Base-by-base conservation (phyloP, 2,888 invertebrate species). In the Scaptomyza polygonia region DNA sequence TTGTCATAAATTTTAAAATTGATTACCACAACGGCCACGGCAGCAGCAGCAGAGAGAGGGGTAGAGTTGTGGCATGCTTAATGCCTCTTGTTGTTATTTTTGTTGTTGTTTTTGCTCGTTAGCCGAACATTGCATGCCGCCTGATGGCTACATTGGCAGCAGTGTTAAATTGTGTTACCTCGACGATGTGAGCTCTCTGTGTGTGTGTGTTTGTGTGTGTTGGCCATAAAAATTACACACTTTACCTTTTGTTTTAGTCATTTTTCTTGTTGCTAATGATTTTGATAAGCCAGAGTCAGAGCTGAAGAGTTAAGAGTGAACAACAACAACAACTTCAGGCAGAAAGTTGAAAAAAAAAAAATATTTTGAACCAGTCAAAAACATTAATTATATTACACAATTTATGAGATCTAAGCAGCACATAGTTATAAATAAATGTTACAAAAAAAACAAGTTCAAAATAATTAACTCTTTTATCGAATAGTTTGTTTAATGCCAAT, bases 1-100 rank as follows among this genome's bases (percentile, higher is more conserved):
- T 90, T 89, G 90, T 90, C 89, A 90, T 90, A 90, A 90, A 90
- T 90, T 90, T 90, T 86, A 89, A 89, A 88, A 87, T 83, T 85
- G 85, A 85, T 85, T 85, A 87, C 85, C 87, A 81, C 87, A 77
- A 80, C 71, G 70, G 70, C 74, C 67, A 7, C 14, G 7, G 8
- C 36, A 7, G 36, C 8, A 34, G 69, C 21, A 25, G n/a, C n/a
- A 34, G 34, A n/a, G 30, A 5, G n/a, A 5, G 34, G 5, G 6
- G 2, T 2, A 61, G 63, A 74, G 67, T n/a, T n/a, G n/a, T n/a
- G 72, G 71, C 73, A 66, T 68, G 59, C 36, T 36, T 36, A 36
- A 36, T 36, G 36, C 36, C 25, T 25, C 25, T 58, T 65, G 54
- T 47, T 59, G 53, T 43, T 59, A 49, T 40, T 68, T 55, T 49